Conservation (phyloP, 2,888 invertebrate species). For the Parnassius smintheus region DNA sequence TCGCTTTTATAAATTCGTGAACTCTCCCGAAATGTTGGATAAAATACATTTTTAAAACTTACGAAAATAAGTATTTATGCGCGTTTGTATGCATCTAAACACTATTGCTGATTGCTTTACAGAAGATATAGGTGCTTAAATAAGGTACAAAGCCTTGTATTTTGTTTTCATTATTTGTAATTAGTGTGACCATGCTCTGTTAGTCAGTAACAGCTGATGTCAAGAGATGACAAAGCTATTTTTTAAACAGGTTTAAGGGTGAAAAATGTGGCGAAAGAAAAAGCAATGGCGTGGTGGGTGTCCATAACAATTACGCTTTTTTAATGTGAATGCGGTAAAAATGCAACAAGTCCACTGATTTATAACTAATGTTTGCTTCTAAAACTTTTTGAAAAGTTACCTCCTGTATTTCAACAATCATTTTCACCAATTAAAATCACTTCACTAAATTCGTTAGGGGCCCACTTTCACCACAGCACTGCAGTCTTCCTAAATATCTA, state of each 20-base stretch:
- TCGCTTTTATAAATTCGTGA: too few species aligned
- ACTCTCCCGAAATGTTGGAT: too few species aligned
- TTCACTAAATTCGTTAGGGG: slow-evolving; percentile 37
- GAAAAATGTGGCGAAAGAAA: slow-evolving; percentile 17
- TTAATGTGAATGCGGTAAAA: slow-evolving; percentile 18
- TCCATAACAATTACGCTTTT: slow-evolving; percentile 8
- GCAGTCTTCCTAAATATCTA: slow-evolving; percentile 26
- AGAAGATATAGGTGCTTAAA: not conserved
- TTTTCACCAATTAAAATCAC: slow-evolving; percentile 47
- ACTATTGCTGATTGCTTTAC: too few species aligned
- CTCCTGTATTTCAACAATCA: slow-evolving; percentile 79
- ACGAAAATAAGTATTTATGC: too few species aligned
- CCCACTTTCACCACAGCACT: slow-evolving; percentile 35
- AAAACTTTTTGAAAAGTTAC: slow-evolving; percentile 44
- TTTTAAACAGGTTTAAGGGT: slow-evolving; percentile 15
- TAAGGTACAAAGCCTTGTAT: not conserved
- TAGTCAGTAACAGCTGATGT: slow-evolving; percentile 11
- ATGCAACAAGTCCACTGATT: slow-evolving; percentile 21
- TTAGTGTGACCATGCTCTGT: slow-evolving; percentile 11
- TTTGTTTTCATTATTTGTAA: not conserved
- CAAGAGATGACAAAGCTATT: slow-evolving; percentile 17
- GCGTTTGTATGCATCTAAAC: too few species aligned
- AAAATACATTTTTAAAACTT: too few species aligned
- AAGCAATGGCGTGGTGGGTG: slow-evolving; percentile 19
- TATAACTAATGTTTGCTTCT: slow-evolving; percentile 20